Base-by-base conservation (phyloP, 1,140 invertebrate species). In the Musca vetustissima region DNA sequence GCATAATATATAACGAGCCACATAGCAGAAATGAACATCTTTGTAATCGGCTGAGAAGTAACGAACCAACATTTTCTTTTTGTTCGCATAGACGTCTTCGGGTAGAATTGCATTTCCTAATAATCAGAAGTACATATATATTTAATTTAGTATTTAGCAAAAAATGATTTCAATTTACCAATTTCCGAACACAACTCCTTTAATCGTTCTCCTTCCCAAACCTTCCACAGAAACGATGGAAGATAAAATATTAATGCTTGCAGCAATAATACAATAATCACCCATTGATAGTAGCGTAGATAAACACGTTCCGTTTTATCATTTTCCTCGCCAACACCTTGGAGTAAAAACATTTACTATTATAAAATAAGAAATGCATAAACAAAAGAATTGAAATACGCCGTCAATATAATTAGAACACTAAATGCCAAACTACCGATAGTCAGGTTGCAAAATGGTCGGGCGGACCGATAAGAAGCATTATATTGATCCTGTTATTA, bases 281-380 rank as follows among this genome's bases (percentile, higher is more conserved):
- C 91, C 93, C 93, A 96, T 83, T 96, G 94, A 81, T 96, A 96
- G 83, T 96, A 96, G 52, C 90, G 90, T 70, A 93, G 89, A 74
- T 89, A 88, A 66, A 88, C 85, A 49, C 87, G 85, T 73, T 88
- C 84, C 73, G 90, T 86, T 70, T 84, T 72, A 66, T 85, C 77
- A 0, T 75, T 71, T 0, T 69, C 67, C 17, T 74, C 73, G 0
- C 84, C 78, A 24, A 73, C 59, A 50, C 73, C 73, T 52, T 43
- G 61, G 71, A 57, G 75, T 75, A 25, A 80, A 75, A 7, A 25
- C 15, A 66, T n/a, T n/a, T n/a, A 71, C 1, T 49, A 22, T 19
- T 17, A 8, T 11, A 19, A 28, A 4, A 61, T 1, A n/a, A 28
- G 8, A 28, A 28, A 61, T 15, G 22, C 17, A 53, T 21, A 53